Conservation (phyloP, 35 echinoderm and acorn worm species). For the Chiridota heheva region DNA sequence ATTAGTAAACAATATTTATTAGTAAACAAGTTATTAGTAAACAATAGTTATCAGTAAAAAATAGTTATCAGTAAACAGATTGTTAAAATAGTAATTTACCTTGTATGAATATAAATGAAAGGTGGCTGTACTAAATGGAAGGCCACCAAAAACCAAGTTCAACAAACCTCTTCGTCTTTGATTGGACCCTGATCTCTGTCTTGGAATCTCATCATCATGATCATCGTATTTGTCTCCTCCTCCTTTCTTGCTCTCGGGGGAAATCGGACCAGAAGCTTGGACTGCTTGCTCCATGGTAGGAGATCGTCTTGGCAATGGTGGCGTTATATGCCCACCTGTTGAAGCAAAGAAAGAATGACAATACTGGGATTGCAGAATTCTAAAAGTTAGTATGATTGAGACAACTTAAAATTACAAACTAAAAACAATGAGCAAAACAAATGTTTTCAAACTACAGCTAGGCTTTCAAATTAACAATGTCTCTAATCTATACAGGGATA, state of each 20-base stretch:
- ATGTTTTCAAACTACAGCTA: no score
- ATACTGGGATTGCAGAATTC: neutral
- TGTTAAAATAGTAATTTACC: no score
- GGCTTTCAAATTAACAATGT: no score
- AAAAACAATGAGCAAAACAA: no score
- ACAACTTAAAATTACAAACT: neutral
- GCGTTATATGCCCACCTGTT: slow-evolving; percentile 42
- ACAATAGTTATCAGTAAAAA: no score
- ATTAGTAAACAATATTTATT: no score
- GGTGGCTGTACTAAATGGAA: no score
- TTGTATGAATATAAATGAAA: no score
- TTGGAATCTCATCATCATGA: neutral
- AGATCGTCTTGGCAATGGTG: slow-evolving; percentile 62
- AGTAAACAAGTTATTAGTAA: no score
- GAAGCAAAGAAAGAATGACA: neutral
- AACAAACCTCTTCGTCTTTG: slow-evolving; percentile 23
- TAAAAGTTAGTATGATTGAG: neutral
- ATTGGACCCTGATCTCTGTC: slow-evolving; percentile 19
- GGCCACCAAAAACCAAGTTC: no score
- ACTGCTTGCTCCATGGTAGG: slow-evolving; percentile 98
- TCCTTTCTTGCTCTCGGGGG: slow-evolving; percentile 57
- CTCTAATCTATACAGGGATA: no score
- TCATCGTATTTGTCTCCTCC: slow-evolving; percentile 30
- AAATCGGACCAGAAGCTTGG: slow-evolving; percentile 77
- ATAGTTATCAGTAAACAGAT: no score